These are phyloP conservation scores for Delia radicum DNA, from an alignment of 1,140 invertebrate genomes.

Conservation along the genomic window DNA sequence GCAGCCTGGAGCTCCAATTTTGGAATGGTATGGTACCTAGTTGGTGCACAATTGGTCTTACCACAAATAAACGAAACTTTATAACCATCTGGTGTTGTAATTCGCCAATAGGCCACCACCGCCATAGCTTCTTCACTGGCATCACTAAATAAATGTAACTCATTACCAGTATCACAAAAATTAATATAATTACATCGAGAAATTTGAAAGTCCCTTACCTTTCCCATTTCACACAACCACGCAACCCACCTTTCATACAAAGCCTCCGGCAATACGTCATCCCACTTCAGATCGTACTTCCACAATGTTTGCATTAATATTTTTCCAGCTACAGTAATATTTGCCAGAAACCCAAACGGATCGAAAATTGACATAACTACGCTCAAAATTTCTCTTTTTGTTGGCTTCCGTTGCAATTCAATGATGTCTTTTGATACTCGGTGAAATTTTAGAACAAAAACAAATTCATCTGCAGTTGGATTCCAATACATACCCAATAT, in stretches of 20 bases:
- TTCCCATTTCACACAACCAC: not conserved
- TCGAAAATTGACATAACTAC: slow-evolving; percentile 50
- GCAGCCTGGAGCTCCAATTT: slow-evolving; percentile 50
- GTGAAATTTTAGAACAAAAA: slow-evolving; percentile 27
- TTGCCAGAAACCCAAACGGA: slow-evolving; percentile 47
- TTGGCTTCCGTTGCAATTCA: slow-evolving; percentile 29
- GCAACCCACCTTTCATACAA: not conserved
- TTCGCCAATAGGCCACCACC: slow-evolving; percentile 23
- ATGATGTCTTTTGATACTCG: slow-evolving; percentile 8
- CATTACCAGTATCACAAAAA: not conserved
- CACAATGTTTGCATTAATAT: slow-evolving; percentile 53
- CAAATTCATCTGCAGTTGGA: slow-evolving; percentile 20
- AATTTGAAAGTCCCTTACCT: not conserved
- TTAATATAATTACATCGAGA: not conserved
- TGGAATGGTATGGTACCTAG: slow-evolving; percentile 43
- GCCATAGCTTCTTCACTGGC: slow-evolving; percentile 9
- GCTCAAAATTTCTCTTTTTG: slow-evolving; percentile 39
- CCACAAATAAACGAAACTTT: slow-evolving; percentile 6
- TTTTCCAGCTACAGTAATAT: slow-evolving; percentile 46
- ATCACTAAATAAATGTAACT: slow-evolving; percentile 8
- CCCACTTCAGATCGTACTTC: slow-evolving; percentile 26
- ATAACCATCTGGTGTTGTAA: not conserved
- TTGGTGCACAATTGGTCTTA: slow-evolving; percentile 41
- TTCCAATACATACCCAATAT: slow-evolving; percentile 29
- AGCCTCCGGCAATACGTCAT: not conserved